Base-by-base conservation (phyloP, 1,140 invertebrate genomes). In the Dufourea novaeangliae region DNA sequence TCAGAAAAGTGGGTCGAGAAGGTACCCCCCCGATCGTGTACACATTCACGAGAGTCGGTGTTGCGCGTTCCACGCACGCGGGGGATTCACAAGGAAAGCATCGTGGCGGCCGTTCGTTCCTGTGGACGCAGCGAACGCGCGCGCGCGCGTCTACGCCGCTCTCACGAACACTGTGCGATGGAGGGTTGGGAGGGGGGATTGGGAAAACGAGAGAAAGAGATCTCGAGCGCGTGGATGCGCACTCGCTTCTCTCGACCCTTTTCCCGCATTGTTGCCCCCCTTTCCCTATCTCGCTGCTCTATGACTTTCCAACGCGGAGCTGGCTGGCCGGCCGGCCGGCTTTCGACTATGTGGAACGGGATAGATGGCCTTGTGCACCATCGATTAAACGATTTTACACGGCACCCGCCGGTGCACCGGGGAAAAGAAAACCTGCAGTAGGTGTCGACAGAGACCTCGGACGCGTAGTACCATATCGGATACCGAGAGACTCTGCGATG, bases 1-100 rank as follows among this genome's bases (percentile, higher is more conserved):
- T 88, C 88, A 87, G 84, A 88, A 81, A 90, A 90, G 88, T 90
- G 84, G 88, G 89, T 87, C 88, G 84, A 80, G 84, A 87, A 78
- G 88, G 84, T 87, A 86, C 82, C n/a, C n/a, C n/a, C n/a, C n/a
- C 86, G 84, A 88, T 87, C 76, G 80, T 74, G 46, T 20, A 61
- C n/a, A n/a, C n/a, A n/a, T n/a, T n/a, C 41, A 67, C 46, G 63
- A 34, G 52, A 32, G 37, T 25, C 34, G n/a, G 70, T 46, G 71
- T 39, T 50, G 61, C 66, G 61, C 66, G 77, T 79, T 79, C 46
- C 77, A 63, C 41, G 52, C 72, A n/a, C n/a, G 20, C 78, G 32
- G 57, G 46, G 66, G 39, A 62, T 74, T 80, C 78, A 46, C 67
- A 44, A 39, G 79, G 79, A 79, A 63, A 83, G 69, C 69, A 66